Percentiles rank a stretch among this genome's conserved stretches.
These are phyloP conservation scores for Megatriorchis doriae DNA, from an alignment of 2,113 vertebrate species.

Conservation along the genomic window DNA sequence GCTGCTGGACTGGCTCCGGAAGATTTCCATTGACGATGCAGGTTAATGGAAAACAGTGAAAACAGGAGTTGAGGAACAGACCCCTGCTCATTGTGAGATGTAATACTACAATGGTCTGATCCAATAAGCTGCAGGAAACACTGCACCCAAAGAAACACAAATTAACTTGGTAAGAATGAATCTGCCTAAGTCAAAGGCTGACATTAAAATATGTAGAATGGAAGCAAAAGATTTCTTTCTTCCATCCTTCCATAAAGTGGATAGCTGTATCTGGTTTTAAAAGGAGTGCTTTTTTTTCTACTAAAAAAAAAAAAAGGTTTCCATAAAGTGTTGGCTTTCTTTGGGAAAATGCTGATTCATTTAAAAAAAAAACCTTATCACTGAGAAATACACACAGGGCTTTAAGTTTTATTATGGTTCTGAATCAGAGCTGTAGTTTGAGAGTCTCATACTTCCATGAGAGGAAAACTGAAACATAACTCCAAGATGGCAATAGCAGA, in stretches of 20 bases:
- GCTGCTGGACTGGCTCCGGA: not conserved
- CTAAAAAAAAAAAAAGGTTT: not conserved
- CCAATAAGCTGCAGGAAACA: not conserved
- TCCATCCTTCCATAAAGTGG: not conserved
- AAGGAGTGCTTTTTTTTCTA: not conserved
- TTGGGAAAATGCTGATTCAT: not conserved
- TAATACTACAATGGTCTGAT: not conserved
- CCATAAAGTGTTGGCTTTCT: not conserved
- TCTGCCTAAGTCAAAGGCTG: not conserved
- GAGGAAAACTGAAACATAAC: not conserved
- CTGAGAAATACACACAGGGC: not conserved
- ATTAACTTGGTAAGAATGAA: not conserved
- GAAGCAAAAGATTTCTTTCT: not conserved
- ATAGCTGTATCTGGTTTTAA: not conserved
- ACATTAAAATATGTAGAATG: not conserved
- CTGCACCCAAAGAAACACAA: not conserved
- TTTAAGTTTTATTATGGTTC: not conserved
- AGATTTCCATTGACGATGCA: not conserved
- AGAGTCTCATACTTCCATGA: not conserved
- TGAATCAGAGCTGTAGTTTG: not conserved
- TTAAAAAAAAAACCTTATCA: not conserved
- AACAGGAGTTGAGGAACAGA: not conserved
- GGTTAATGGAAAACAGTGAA: not conserved
- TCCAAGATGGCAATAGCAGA: not conserved
- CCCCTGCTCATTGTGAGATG: not conserved